phyloP scores from a whole-genome alignment of 2,113 vertebrate genomes.

The Uria lomvia region DNA sequence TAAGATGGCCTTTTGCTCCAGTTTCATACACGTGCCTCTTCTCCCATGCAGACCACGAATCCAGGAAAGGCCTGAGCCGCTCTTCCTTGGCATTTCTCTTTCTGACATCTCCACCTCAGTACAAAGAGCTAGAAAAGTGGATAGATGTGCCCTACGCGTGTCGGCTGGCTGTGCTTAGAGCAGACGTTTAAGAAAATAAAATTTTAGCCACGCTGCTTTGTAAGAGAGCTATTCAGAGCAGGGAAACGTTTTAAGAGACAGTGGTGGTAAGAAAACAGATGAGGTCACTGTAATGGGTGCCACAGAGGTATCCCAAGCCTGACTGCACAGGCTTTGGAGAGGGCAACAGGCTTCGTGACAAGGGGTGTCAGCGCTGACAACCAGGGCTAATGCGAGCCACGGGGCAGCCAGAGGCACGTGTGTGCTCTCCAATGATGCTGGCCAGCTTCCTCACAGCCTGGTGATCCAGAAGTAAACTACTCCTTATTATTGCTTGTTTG shows the following conservation, averaged over 20 bases:
- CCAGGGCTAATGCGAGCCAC: neutral
- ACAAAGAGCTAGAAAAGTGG: neutral
- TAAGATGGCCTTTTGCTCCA: neutral
- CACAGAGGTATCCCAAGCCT: neutral
- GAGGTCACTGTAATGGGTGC: neutral
- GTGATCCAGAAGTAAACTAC: neutral
- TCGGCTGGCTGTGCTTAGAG: neutral
- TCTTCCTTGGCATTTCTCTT: neutral
- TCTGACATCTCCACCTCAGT: neutral
- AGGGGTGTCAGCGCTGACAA: neutral
- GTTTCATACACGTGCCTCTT: neutral
- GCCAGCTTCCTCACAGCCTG: neutral
- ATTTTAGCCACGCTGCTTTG: neutral
- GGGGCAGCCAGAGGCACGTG: neutral
- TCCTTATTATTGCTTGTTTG: constrained; percentile 46
- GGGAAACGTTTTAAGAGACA: neutral
- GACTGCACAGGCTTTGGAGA: neutral
- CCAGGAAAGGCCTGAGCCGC: neutral
- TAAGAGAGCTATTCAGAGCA: neutral
- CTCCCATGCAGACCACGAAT: neutral
- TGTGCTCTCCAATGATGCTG: neutral
- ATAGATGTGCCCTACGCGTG: neutral
- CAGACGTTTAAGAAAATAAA: neutral
- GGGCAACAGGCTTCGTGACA: neutral
- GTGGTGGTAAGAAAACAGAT: neutral